These are phyloP conservation scores for Hetaerina americana DNA, from an alignment of 1,140 invertebrate species.

Conservation along the genomic window DNA sequence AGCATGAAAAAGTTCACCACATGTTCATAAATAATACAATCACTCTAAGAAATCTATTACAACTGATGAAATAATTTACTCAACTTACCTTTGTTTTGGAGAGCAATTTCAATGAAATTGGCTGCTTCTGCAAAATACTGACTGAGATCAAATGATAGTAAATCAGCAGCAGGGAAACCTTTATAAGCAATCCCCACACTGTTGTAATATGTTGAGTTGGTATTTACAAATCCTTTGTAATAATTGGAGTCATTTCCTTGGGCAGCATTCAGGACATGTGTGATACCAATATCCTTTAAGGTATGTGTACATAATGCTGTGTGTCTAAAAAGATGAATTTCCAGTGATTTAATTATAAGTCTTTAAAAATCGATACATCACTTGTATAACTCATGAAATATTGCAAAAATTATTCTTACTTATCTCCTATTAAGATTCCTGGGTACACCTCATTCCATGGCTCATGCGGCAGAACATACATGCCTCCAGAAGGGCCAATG, in stretches of 20 bases:
- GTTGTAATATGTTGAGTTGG: conserved; percentile 56
- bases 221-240: conserved; percentile 53
- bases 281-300: conserved; percentile 61
- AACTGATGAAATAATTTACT: too few relatives aligned
- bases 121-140: conserved; percentile 63
- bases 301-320: conserved; percentile 64
- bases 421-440: conserved; percentile 62
- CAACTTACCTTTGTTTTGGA: conserved; percentile 49
- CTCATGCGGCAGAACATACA: conserved; percentile 26
- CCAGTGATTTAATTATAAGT: conserved; percentile 1
- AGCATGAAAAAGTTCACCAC: too few relatives aligned
- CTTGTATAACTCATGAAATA: too few relatives aligned
- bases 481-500: conserved; percentile 24
- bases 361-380: not conserved
- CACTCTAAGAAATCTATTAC: too few relatives aligned
- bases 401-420: too few relatives aligned
- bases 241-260: conserved; percentile 32
- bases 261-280: conserved; percentile 76
- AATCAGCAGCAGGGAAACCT: conserved; percentile 64
- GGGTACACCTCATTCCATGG: conserved; percentile 65
- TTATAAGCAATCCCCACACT: conserved; percentile 59
- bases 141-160: conserved; percentile 58
- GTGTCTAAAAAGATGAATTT: conserved; percentile 37
- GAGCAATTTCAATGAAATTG: conserved; percentile 65
- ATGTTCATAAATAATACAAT: too few relatives aligned